Percentiles rank a stretch among this genome's conserved stretches.
Conservation (phyloP, 2,113 vertebrate genomes). For the Ailuropoda melanoleuca region DNA sequence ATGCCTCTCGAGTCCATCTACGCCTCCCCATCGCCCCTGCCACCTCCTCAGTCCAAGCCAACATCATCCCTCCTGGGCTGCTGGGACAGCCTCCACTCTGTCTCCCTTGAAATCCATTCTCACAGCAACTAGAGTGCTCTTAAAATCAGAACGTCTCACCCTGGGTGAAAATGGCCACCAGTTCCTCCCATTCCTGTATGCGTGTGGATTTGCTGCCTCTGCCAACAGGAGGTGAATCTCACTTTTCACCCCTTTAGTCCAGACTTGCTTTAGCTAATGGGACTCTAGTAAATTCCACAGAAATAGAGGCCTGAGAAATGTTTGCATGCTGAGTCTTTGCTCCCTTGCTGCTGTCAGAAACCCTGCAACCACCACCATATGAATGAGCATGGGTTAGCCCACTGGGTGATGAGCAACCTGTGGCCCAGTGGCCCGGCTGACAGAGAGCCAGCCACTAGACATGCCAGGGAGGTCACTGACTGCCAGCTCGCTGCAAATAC, state of each 20-base stretch:
- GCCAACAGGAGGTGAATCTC: background rate
- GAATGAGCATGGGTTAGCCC: background rate
- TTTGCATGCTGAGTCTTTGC: background rate
- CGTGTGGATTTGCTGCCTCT: background rate
- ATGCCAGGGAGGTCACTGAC: background rate
- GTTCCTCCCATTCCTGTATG: background rate
- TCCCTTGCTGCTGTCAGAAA: background rate
- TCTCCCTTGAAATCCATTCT: background rate
- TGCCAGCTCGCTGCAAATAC: background rate
- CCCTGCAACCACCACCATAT: background rate
- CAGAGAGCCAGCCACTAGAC: background rate
- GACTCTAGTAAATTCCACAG: background rate
- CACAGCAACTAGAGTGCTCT: background rate
- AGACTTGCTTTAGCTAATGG: background rate
- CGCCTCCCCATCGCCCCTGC: background rate
- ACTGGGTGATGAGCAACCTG: background rate
- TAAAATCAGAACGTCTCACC: background rate
- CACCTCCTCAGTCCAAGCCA: background rate
- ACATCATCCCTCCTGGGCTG: background rate
- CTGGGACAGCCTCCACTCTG: background rate
- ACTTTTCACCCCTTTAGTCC: background rate
- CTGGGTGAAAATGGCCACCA: background rate
- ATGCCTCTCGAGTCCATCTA: background rate
- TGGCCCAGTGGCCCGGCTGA: background rate
- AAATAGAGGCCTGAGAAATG: background rate